Evolutionary conservation across 2,797 vertebrate genomes (phyloP), one percentile per base, ranked within the genome.

Genomic region (Phyllotis vaccarum): DNA sequence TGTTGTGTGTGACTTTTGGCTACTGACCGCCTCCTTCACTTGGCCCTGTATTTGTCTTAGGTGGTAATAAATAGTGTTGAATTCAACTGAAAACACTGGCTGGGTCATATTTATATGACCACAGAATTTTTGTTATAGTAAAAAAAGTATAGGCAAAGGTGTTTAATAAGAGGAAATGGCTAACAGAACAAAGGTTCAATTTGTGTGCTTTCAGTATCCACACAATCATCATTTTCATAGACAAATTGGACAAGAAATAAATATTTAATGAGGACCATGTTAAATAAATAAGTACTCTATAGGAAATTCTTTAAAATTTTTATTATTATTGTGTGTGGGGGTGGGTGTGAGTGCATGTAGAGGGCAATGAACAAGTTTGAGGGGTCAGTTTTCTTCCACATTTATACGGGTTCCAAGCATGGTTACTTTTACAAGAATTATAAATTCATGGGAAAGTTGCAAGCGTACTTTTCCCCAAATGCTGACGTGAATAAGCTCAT

Each of bases 31-130:
- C 62, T 46, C 31, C 31, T 24, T 49, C 62, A 52, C 43, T 22
- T n/a, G 82, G 43, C 43, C 31, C 19, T n/a, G 72, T 5, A 27
- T 43, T 74, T 74, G 11, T 74, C 40, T 72, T 21, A 40, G 21
- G 70, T 72, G 70, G 70, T 72, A 40, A 9, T 94, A 66, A 75
- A 90, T 29, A 70, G 46, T 46, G 64, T 14, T 7, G 24, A n/a
- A 19, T 89, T 95, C 92, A 85, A 86, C 31, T 85, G 29, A 94
- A 95, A 88, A 68, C n/a, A 46, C 54, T 94, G 9, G 54, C 49
- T 79, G 46, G 24, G 3, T 78, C 46, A 24, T 54, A 56, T 21
- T 22, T 91, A 52, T 64, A 62, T 85, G 46, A 64, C 31, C 52
- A 22, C 34, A 70, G 34, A 87, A 74, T 85, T 37, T 86, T 56